Evolutionary conservation across 92 coral and sea anemone genomes (phyloP), one percentile per base, ranked within the genome.

Genomic region (Desmophyllum pertusum): DNA sequence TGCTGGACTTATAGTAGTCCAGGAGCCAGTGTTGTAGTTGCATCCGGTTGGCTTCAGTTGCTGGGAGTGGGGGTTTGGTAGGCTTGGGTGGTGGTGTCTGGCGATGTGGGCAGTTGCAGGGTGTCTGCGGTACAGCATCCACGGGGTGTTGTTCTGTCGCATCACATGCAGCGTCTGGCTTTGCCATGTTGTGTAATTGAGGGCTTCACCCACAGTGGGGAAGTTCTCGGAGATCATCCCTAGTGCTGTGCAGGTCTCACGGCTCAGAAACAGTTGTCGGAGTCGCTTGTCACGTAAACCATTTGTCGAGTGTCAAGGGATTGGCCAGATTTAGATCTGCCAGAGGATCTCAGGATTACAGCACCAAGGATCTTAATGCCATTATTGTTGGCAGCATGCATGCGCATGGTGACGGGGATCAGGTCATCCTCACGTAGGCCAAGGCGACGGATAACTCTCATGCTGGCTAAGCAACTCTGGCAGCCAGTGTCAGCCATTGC

Each of bases 401-500:
- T 91, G 64, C 76, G 72, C 77, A 84, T 75, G 39, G 81, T 77
- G 77, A 91, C 94, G 15, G 91, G 94, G 75, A 90, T 83, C 73
- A 90, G 89, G 77, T 90, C 91, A 1, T 65, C 63, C 71, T 83
- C 64, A 25, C 65, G 0, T 38, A 90, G 70, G 74, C 91, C 88
- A 30, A 87, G 81, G 73, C 79, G 93, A 35, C 81, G 83, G 68
- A 90, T 64, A 4, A 90, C 78, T n/a, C 73, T 81, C 76, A 83
- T 83, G 86, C 94, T 66, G 30, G 91, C 91, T 4, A 86, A 73
- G 88, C 96, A 90, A 84, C 93, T 93, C 78, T 89, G 93, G 81
- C 90, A 90, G 75, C 90, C 91, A 1, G 86, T 87, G 88, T 89
- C 90, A 2, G 95, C 96, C 93, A 90, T 93, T 2, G 86, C 91